These are phyloP conservation scores for Molossus molossus DNA, from an alignment of 2,797 vertebrate genomes.

Conservation along the genomic window DNA sequence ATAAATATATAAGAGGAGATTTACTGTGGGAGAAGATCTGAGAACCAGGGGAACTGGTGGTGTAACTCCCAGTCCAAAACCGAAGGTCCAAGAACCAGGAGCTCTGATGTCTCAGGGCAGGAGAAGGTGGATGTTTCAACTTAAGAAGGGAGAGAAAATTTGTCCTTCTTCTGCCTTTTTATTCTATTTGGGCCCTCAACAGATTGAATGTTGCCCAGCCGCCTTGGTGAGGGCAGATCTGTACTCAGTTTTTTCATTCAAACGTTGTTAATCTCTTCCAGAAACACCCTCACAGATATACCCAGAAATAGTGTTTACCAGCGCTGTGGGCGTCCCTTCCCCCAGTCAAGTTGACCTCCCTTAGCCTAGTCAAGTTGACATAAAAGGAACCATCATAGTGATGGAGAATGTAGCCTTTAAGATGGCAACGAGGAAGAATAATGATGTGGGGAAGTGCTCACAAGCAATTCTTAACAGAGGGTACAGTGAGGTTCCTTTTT, in stretches of 20 bases:
- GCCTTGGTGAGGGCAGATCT: not conserved
- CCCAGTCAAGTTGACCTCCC: not conserved
- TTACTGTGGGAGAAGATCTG: not conserved
- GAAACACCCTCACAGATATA: not conserved
- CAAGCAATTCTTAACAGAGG: not conserved
- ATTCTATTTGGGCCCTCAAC: not conserved
- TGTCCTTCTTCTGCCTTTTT: not conserved
- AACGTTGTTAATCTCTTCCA: slow-evolving; percentile 5
- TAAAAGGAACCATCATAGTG: not conserved
- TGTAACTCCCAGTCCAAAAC: not conserved
- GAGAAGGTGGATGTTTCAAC: not conserved
- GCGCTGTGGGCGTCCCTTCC: not conserved
- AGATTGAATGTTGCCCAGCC: not conserved
- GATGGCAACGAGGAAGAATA: slow-evolving; percentile 1
- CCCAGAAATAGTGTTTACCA: slow-evolving; percentile 14
- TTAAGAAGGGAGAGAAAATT: not conserved
- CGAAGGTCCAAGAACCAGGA: not conserved
- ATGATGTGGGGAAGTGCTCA: not conserved
- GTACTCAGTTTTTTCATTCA: not conserved
- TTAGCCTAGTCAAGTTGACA: not conserved
- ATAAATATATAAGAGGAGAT: not conserved
- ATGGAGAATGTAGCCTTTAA: slow-evolving; percentile 10
- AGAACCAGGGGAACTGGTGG: not conserved
- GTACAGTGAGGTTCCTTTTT: not conserved
- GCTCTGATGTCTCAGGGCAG: not conserved